phyloP scores from a whole-genome alignment of 2,113 vertebrate species.

The Lepisosteus oculatus region DNA sequence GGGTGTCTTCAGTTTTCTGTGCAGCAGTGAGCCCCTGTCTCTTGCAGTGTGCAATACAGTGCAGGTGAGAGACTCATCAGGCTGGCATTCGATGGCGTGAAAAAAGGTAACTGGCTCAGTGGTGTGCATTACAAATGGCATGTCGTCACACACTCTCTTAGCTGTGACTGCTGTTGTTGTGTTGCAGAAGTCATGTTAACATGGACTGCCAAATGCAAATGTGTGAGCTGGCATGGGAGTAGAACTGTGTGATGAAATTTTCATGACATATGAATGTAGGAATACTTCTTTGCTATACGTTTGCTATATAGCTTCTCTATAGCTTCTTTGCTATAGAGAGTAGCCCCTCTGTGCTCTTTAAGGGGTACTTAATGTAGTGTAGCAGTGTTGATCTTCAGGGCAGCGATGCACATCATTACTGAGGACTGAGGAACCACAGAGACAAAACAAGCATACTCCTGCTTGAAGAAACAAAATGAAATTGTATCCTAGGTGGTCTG shows the following conservation, averaged over 20 bases:
- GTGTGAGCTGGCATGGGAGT: conserved; percentile 18
- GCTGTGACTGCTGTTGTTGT: not conserved
- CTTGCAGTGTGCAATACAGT: too few relatives aligned
- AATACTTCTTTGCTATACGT: conserved; percentile 24
- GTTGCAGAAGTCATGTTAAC: conserved; percentile 21
- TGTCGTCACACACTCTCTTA: not conserved
- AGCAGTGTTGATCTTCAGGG: not conserved
- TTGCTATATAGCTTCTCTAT: not conserved
- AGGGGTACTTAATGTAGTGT: conserved; percentile 13
- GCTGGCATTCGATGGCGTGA: too few relatives aligned
- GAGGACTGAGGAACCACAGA: not conserved
- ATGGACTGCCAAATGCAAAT: conserved; percentile 16
- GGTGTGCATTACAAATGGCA: too few relatives aligned
- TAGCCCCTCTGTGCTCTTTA: not conserved
- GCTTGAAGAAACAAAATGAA: too few relatives aligned
- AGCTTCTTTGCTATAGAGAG: conserved; percentile 1
- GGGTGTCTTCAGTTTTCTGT: too few relatives aligned
- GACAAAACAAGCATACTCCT: too few relatives aligned
- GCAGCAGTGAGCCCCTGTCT: too few relatives aligned
- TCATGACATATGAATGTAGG: conserved; percentile 34
- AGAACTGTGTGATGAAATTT: conserved; percentile 38
- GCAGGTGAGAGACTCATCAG: not conserved
- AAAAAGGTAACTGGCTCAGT: too few relatives aligned
- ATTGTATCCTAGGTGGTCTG: too few relatives aligned
- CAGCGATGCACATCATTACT: not conserved